Percentiles rank a stretch among this genome's conserved stretches.
These are phyloP conservation scores for Machaerirhynchus nigripectus DNA, from an alignment of 2,113 vertebrate genomes.

Conservation along the genomic window DNA sequence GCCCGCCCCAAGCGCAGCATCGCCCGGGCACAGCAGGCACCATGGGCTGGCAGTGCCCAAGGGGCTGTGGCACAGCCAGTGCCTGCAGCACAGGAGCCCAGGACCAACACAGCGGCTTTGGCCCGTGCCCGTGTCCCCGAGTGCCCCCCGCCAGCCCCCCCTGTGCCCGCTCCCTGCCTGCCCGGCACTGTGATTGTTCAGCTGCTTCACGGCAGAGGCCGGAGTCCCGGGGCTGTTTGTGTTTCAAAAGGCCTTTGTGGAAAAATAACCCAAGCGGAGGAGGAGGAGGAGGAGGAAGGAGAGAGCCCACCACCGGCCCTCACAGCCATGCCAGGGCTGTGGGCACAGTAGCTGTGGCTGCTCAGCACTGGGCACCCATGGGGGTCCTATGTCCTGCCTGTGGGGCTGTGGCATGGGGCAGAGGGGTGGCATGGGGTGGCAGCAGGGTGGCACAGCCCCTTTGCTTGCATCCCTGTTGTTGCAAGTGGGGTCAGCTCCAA, in stretches of 20 bases:
- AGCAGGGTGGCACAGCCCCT: fast-evolving
- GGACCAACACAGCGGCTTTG: not conserved
- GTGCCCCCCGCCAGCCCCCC: not conserved
- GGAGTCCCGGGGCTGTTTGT: constrained; percentile 57
- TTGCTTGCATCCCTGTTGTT: not conserved
- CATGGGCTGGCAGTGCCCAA: not conserved
- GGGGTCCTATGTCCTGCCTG: not conserved
- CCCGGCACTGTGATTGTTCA: constrained; percentile 60
- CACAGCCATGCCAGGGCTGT: not conserved
- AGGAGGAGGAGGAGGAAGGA: constrained; percentile 5
- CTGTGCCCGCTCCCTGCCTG: constrained; percentile 9
- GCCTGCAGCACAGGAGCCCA: fast-evolving
- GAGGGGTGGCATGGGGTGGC: not conserved
- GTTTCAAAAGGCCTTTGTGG: constrained; percentile 64
- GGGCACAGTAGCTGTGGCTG: not conserved
- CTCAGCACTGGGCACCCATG: not conserved
- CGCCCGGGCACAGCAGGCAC: fast-evolving
- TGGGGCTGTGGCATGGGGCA: not conserved
- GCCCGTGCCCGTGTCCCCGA: not conserved
- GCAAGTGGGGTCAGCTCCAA: not conserved
- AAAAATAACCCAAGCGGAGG: constrained; percentile 55
- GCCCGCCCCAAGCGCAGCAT: not conserved
- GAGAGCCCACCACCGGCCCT: not conserved
- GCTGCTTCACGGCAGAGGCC: constrained; percentile 54
- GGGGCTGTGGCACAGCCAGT: not conserved